Conservation (phyloP, 1,140 invertebrate genomes). For the Ptiloglossa arizonensis region DNA sequence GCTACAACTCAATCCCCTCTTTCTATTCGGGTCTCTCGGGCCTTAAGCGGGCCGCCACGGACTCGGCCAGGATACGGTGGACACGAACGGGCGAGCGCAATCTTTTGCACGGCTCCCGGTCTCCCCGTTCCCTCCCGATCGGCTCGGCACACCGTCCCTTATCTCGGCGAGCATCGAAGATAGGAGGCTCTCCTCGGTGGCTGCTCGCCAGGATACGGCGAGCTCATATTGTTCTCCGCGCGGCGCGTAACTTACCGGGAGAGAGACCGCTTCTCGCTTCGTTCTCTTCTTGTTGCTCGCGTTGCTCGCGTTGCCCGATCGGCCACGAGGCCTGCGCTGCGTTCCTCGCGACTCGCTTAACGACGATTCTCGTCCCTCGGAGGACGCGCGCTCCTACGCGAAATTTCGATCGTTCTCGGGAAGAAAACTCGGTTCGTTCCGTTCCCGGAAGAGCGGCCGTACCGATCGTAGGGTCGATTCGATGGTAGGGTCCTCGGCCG, state of each 20-base stretch:
- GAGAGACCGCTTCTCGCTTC: constrained; percentile 1
- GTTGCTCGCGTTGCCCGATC: constrained; percentile 10
- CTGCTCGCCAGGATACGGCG: constrained; percentile 45
- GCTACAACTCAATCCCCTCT: constrained; percentile 82
- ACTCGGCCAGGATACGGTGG: constrained; percentile 33
- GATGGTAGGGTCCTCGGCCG: not conserved
- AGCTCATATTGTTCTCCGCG: constrained; percentile 78
- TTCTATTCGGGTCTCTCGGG: constrained; percentile 68
- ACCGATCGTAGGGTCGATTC: too few species aligned
- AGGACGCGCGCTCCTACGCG: too few species aligned
- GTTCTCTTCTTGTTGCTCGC: constrained; percentile 24
- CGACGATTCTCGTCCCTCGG: not conserved
- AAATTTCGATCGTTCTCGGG: too few species aligned
- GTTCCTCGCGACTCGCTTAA: not conserved
- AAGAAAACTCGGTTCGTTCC: too few species aligned
- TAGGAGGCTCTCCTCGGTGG: constrained; percentile 68
- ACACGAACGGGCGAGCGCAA: constrained; percentile 43
- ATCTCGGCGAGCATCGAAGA: constrained; percentile 79
- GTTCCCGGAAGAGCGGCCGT: too few species aligned
- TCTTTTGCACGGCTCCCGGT: constrained; percentile 43
- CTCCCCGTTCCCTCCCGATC: constrained; percentile 22
- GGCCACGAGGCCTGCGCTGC: not conserved
- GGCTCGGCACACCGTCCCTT: constrained; percentile 55
- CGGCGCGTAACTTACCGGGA: constrained; percentile 62
- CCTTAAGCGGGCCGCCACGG: constrained; percentile 59